Evolutionary conservation across 2,888 invertebrate species (phyloP).

Genomic region (Acanthosepion pharaonis): DNA sequence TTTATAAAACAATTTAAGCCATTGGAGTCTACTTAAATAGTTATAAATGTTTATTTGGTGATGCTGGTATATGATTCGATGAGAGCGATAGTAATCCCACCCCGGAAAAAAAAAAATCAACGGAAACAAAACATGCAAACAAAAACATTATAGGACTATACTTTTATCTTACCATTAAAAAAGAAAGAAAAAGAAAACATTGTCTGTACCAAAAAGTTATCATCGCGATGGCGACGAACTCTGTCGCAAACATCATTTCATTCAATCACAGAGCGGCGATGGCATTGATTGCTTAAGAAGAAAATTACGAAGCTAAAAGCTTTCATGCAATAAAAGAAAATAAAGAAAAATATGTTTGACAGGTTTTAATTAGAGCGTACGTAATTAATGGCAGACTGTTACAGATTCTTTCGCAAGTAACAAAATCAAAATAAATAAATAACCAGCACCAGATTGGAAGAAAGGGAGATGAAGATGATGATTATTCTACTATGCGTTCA

Average conservation of each 20-base stretch:
- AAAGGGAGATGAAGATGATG: too few species aligned
- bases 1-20: too few species aligned
- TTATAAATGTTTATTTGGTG: too few species aligned
- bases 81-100: too few species aligned
- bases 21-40: too few species aligned
- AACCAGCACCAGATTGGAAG: not conserved
- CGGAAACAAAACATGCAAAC: too few species aligned
- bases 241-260: not conserved
- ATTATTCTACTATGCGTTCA: too few species aligned
- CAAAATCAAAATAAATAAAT: not conserved
- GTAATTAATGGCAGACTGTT: not conserved
- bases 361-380: not conserved
- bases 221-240: not conserved
- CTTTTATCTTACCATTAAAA: not conserved
- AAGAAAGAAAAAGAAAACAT: not conserved
- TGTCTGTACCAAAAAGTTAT: not conserved
- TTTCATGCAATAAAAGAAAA: not conserved
- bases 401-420: not conserved
- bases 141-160: too few species aligned
- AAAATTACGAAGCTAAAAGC: not conserved
- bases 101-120: too few species aligned
- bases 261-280: not conserved
- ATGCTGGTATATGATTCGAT: too few species aligned
- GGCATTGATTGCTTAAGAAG: not conserved
- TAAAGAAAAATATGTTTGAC: not conserved